A percentile compares a stretch with the other conserved stretches of the same genome.
Conservation (phyloP, 2,888 invertebrate genomes). For the Scelioninae gen. 2 region DNA sequence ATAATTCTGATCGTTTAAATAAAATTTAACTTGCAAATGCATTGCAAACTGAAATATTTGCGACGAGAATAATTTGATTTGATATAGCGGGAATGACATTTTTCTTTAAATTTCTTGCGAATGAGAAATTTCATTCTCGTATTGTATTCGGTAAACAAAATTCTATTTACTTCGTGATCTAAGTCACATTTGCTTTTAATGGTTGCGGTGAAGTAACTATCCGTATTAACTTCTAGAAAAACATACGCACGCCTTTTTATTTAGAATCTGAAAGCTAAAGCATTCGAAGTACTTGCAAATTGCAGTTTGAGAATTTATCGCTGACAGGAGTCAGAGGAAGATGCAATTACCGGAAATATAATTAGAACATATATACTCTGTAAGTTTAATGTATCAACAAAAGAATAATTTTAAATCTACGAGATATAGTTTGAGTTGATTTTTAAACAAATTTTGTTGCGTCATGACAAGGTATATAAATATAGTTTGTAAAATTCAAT, state of each 20-base stretch:
- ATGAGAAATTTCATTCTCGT: neutral
- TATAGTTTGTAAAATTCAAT: too few species aligned
- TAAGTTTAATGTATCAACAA: too few species aligned
- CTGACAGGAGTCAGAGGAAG: constrained; percentile 36
- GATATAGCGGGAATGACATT: too few species aligned
- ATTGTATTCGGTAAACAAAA: neutral
- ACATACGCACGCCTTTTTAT: constrained; percentile 5
- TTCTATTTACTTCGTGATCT: neutral
- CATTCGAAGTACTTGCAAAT: constrained; percentile 33
- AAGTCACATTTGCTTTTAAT: constrained; percentile 11
- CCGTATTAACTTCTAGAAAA: neutral
- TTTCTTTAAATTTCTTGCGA: neutral
- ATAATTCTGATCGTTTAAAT: too few species aligned
- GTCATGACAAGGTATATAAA: too few species aligned
- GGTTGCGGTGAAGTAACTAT: constrained; percentile 7
- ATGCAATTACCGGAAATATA: too few species aligned
- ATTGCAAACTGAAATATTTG: neutral
- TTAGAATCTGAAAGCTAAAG: constrained; percentile 12
- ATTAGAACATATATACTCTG: too few species aligned
- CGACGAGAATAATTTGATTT: too few species aligned
- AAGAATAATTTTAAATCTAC: too few species aligned
- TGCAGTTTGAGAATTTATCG: constrained; percentile 43
- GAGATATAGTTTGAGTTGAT: too few species aligned
- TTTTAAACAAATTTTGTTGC: too few species aligned
- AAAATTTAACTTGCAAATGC: too few species aligned